These are phyloP conservation scores for Tetraneura akinire DNA, from an alignment of 1,140 invertebrate species.

Conservation along the genomic window DNA sequence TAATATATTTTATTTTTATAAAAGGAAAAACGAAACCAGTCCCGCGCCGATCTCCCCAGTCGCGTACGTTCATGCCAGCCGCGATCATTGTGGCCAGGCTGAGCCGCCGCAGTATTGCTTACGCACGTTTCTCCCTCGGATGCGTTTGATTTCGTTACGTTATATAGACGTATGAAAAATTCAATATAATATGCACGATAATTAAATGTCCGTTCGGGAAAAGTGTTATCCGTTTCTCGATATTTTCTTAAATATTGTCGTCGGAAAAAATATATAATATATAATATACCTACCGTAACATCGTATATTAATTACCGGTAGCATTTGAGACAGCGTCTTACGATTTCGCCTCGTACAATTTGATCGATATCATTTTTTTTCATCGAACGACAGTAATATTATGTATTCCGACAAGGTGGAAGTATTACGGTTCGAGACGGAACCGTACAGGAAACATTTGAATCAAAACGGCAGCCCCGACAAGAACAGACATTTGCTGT, in stretches of 20 bases:
- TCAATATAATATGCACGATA: no score
- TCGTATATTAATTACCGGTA: no score
- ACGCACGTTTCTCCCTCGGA: no score
- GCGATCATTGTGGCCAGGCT: background rate
- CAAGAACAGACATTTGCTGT: background rate
- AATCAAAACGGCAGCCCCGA: background rate
- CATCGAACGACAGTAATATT: background rate
- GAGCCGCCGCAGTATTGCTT: background rate
- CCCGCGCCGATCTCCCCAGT: background rate
- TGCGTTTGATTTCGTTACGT: no score
- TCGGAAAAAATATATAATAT: no score
- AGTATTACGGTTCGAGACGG: slow-evolving; percentile 37
- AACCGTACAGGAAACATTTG: slow-evolving; percentile 31
- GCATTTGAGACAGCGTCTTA: background rate
- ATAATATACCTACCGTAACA: no score
- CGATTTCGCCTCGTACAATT: background rate
- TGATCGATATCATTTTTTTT: no score
- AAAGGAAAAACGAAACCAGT: slow-evolving; percentile 24
- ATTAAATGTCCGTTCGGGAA: no score
- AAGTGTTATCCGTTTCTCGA: no score
- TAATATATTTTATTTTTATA: no score
- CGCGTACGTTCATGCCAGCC: background rate
- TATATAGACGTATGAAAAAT: no score
- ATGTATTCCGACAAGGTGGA: slow-evolving; percentile 48
- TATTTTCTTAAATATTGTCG: no score